Percentiles rank a stretch among this genome's conserved stretches.
phyloP scores from a whole-genome alignment of 2,888 invertebrate genomes.

The Drosophila maculinotata region DNA sequence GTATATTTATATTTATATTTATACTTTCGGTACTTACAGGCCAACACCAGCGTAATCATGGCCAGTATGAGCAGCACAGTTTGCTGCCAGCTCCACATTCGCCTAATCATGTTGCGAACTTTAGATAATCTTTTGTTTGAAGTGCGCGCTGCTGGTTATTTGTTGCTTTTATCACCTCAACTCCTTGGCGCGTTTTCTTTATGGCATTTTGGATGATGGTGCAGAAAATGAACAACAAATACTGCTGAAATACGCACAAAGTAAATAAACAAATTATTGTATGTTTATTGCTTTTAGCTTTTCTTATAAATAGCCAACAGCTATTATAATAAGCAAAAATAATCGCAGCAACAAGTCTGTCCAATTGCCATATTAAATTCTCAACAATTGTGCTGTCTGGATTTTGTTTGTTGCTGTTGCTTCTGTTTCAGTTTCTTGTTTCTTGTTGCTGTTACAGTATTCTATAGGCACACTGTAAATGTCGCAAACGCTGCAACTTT shows the following conservation, averaged over 20 bases:
- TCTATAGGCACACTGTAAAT: slow-evolving; percentile 43
- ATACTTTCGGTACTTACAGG: slow-evolving; percentile 48
- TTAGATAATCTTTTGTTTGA: slow-evolving; percentile 13
- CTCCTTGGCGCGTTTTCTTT: slow-evolving; percentile 33
- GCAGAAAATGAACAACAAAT: slow-evolving; percentile 16
- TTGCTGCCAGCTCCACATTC: slow-evolving; percentile 27
- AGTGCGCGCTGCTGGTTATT: neutral
- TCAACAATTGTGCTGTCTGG: neutral
- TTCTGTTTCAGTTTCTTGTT: slow-evolving; percentile 1
- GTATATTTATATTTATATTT: neutral
- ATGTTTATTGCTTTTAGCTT: slow-evolving; percentile 2
- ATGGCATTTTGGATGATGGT: slow-evolving; percentile 59
- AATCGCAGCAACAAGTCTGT: slow-evolving; percentile 15
- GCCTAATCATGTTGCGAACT: slow-evolving; percentile 47
- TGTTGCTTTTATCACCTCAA: slow-evolving; percentile 35
- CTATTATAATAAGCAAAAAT: slow-evolving; percentile 2
- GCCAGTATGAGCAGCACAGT: slow-evolving; percentile 41
- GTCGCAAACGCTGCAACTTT: slow-evolving; percentile 59
- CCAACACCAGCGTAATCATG: slow-evolving; percentile 28
- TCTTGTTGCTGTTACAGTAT: slow-evolving; percentile 31
- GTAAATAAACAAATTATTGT: slow-evolving; percentile 1
- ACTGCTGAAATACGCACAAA: slow-evolving; percentile 31
- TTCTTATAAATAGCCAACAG: slow-evolving; percentile 15
- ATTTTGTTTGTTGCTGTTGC: neutral
- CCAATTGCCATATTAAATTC: slow-evolving; percentile 10